These are phyloP conservation scores for Brachionus calyciflorus DNA, from an alignment of 1,140 invertebrate species.

Conservation along the genomic window DNA sequence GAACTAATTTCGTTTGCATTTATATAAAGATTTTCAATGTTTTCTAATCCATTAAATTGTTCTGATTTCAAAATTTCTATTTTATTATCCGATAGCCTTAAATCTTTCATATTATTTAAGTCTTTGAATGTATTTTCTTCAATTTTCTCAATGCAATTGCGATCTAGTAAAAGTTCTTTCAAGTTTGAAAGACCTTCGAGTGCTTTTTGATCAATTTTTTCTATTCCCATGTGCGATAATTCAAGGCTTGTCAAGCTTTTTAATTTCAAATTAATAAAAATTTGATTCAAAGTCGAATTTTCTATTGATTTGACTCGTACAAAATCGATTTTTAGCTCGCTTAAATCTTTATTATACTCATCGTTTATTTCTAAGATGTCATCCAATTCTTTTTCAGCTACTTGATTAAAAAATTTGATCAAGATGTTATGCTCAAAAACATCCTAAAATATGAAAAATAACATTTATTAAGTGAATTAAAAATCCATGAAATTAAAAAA, in stretches of 20 bases:
- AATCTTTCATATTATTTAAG: not conserved
- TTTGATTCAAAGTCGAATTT: not conserved
- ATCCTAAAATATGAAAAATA: not conserved
- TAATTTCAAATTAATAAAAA: not conserved
- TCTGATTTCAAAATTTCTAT: not conserved
- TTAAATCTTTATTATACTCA: not conserved
- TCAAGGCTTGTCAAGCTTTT: not conserved
- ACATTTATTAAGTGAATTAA: too few species aligned
- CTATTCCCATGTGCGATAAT: not conserved
- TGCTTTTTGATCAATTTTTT: not conserved
- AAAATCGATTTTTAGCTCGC: not conserved
- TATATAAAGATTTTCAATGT: not conserved
- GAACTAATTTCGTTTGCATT: not conserved
- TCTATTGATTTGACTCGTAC: not conserved
- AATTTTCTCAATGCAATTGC: not conserved
- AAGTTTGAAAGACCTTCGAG: not conserved
- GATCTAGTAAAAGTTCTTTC: not conserved
- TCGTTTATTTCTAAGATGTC: not conserved
- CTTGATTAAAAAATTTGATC: not conserved
- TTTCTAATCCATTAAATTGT: not conserved
- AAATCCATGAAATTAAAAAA: too few species aligned
- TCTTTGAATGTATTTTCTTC: not conserved
- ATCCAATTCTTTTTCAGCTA: not conserved
- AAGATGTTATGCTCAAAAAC: not conserved
- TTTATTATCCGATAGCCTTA: not conserved